Evolutionary conservation across 2,113 vertebrate genomes (phyloP), one percentile per base, ranked within the genome.

Genomic region (Phodopus roborovskii): DNA sequence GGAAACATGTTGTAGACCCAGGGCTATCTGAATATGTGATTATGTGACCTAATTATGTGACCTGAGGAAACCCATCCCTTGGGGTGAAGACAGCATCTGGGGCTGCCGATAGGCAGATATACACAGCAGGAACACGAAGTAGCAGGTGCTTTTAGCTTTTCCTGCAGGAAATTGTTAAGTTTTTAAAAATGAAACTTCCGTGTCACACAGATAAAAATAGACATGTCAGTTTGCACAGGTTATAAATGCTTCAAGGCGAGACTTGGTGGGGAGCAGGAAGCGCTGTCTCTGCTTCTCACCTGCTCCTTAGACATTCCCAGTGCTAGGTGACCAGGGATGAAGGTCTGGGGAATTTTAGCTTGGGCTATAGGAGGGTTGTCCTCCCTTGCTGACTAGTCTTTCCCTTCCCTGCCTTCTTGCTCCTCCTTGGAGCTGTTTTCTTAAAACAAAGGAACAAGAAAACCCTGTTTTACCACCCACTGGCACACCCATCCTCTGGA

Each of bases 391-490:
- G 58, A 82, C 39, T 83, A 16, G 22, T 33, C 66, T 62, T 81
- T 28, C 20, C 64, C 45, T 85, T 30, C 28, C 3, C 6, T 45
- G 42, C 26, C 28, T 60, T 48, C 39, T 74, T 4, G 15, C n/a
- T 42, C 36, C 84, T 50, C 90, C 56, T 7, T 3, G 20, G 20
- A 75, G 64, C 26, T 60, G 62, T 30, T 74, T 28, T 7, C 6
- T 50, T 33, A 39, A 50, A 62, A 33, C 48, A 26, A 53, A 68
- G 42, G 22, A 91, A 79, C 48, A 22, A 15, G 92, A 92, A 91
- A 97, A 97, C 90, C 81, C 85, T 66, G 90, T 96, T 96, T 75
- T 15, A 17, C 85, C 53, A 20, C 81, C 36, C 85, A 74, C n/a
- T n/a, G 39, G 24, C 9, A 88, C 62, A 77, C 77, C 66, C 60